Evolutionary conservation across 2,888 invertebrate genomes (phyloP).

Genomic region (Pycnomerus fuliginosus): DNA sequence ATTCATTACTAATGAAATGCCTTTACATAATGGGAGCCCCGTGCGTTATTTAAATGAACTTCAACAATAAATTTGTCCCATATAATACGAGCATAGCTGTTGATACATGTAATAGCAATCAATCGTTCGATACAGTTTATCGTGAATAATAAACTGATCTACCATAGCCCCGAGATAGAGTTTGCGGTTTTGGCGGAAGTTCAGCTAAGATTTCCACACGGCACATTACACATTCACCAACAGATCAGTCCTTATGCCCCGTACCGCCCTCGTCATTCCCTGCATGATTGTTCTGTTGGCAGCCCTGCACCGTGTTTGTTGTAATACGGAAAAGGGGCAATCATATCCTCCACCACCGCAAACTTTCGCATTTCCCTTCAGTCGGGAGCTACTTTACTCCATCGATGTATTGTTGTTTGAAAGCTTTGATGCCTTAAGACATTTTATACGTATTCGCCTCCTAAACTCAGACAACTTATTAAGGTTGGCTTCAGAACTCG

Average conservation of each 20-base stretch:
- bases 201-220: conserved; percentile 42
- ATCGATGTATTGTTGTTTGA: conserved; percentile 19
- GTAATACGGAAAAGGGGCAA: conserved; percentile 15
- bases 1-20: no score
- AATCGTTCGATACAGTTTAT: conserved; percentile 20
- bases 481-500: no score
- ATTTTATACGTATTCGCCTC: no score
- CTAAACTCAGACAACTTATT: no score
- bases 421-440: no score
- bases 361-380: conserved; percentile 21
- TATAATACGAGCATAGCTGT: no score
- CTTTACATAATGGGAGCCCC: no score
- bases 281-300: conserved; percentile 28
- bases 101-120: no score
- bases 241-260: conserved; percentile 29
- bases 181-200: conserved; percentile 40
- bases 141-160: conserved; percentile 35
- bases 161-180: conserved; percentile 36
- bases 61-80: no score
- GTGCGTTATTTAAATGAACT: no score
- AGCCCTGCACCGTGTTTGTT: conserved; percentile 21
- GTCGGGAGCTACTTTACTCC: conserved; percentile 11
- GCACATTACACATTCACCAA: conserved; percentile 44
- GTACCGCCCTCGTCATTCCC: conserved; percentile 31
- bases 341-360: conserved; percentile 17